phyloP scores from a whole-genome alignment of 2,888 invertebrate species.

The Andrena praecox region DNA sequence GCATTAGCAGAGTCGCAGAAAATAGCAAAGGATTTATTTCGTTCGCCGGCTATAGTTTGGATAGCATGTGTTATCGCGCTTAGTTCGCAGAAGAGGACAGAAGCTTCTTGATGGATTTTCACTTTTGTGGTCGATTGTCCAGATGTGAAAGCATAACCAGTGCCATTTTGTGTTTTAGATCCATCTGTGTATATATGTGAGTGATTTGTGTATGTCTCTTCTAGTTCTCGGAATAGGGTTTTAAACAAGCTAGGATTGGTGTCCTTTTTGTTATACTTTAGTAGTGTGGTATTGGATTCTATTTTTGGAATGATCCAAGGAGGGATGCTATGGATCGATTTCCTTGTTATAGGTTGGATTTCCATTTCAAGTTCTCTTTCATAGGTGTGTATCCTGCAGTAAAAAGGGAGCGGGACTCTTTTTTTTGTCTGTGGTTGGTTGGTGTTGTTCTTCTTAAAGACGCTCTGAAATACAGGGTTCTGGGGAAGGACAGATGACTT shows the following conservation, averaged over 20 bases:
- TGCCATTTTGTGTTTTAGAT: not conserved
- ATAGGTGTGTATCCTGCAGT: not conserved
- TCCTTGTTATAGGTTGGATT: not conserved
- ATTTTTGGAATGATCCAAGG: too few species aligned
- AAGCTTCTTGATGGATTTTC: not conserved
- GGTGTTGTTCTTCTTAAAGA: not conserved
- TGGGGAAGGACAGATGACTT: not conserved
- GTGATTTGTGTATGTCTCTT: not conserved
- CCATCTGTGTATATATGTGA: not conserved
- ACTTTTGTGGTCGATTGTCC: not conserved
- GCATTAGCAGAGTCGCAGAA: not conserved
- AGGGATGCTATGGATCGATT: too few species aligned
- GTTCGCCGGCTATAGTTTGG: not conserved
- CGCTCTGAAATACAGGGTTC: not conserved
- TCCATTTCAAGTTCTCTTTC: not conserved
- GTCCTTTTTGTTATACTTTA: not conserved
- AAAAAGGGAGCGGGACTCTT: too few species aligned
- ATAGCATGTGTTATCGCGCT: not conserved
- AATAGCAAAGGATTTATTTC: slow-evolving; percentile 13
- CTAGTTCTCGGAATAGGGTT: not conserved
- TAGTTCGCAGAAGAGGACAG: not conserved
- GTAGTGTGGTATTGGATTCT: not conserved
- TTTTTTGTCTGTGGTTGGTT: not conserved
- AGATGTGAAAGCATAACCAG: not conserved
- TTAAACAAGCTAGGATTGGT: not conserved